A percentile compares a stretch with the other conserved stretches of the same genome.
These are phyloP conservation scores for Bugulina stolonifera DNA, from an alignment of 2,888 invertebrate species.

Conservation along the genomic window DNA sequence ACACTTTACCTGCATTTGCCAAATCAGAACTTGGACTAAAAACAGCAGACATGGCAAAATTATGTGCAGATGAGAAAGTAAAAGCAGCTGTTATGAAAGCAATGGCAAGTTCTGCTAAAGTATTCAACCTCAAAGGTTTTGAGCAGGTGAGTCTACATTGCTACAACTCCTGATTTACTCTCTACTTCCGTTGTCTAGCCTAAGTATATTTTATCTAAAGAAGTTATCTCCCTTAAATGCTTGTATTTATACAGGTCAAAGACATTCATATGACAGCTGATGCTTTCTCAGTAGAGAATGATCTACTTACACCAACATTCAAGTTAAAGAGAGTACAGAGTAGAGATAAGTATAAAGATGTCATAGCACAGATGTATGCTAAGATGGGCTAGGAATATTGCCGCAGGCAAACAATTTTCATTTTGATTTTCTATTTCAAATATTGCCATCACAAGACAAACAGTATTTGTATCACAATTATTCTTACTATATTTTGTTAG, in stretches of 20 bases:
- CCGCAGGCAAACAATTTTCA: no score
- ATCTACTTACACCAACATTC: slow-evolving; percentile 87
- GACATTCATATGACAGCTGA: slow-evolving; percentile 55
- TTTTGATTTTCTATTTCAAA: no score
- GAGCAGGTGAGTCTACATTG: slow-evolving; percentile 83
- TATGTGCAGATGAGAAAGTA: slow-evolving; percentile 75
- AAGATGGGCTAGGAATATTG: not conserved
- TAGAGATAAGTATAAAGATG: slow-evolving; percentile 35
- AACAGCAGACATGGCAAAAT: slow-evolving; percentile 75
- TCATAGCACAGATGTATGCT: slow-evolving; percentile 41
- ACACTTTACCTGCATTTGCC: slow-evolving; percentile 61
- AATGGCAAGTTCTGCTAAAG: slow-evolving; percentile 80
- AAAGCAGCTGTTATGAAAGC: slow-evolving; percentile 83
- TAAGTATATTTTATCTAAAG: no score
- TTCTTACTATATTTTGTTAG: no score
- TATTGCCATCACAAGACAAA: no score
- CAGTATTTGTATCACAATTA: no score
- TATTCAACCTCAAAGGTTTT: slow-evolving; percentile 84
- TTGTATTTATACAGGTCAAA: slow-evolving; percentile 20
- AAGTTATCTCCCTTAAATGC: no score
- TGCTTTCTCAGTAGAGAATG: slow-evolving; percentile 93
- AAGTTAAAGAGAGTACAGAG: slow-evolving; percentile 79
- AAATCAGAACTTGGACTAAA: slow-evolving; percentile 73
- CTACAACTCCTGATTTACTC: no score
- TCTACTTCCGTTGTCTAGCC: no score